A percentile compares a stretch with the other conserved stretches of the same genome.
These are phyloP conservation scores for Crocuta crocuta DNA, from an alignment of 2,113 vertebrate species.

Conservation along the genomic window DNA sequence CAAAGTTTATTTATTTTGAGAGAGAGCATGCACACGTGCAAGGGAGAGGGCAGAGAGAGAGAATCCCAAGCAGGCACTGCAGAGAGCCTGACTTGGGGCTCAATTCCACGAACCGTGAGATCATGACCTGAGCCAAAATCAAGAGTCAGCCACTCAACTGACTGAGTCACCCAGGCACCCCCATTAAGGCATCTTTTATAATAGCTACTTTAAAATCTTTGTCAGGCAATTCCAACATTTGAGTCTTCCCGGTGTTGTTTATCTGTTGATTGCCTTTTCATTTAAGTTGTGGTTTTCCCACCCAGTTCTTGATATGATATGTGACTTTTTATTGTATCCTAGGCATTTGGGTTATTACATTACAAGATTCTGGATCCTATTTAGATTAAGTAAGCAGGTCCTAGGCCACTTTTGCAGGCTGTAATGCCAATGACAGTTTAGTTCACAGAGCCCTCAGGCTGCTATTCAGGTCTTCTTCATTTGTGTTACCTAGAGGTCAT, in stretches of 20 bases:
- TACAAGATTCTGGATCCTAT: background rate
- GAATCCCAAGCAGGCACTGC: too few species aligned
- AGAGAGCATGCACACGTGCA: too few species aligned
- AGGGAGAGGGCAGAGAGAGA: too few species aligned
- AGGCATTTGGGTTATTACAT: background rate
- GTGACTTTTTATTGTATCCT: conserved; percentile 1
- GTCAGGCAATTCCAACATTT: conserved; percentile 17
- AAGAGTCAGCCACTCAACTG: too few species aligned
- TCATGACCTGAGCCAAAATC: too few species aligned
- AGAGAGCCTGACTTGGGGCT: too few species aligned
- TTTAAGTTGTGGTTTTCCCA: conserved; percentile 14
- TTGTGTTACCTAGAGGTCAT: conserved; percentile 28
- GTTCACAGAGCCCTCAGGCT: background rate
- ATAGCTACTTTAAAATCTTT: conserved; percentile 45
- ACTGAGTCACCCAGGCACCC: too few species aligned
- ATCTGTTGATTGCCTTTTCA: conserved; percentile 29
- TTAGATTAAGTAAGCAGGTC: background rate
- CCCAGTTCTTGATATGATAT: background rate
- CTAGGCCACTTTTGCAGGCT: background rate
- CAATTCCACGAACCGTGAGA: too few species aligned
- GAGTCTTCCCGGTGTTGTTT: background rate
- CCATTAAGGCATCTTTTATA: conserved; percentile 25
- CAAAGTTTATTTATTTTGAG: too few species aligned
- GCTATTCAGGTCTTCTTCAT: background rate
- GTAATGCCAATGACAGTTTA: background rate